Evolutionary conservation across 2,888 invertebrate species (phyloP).

Genomic region (Amitus sp.): DNA sequence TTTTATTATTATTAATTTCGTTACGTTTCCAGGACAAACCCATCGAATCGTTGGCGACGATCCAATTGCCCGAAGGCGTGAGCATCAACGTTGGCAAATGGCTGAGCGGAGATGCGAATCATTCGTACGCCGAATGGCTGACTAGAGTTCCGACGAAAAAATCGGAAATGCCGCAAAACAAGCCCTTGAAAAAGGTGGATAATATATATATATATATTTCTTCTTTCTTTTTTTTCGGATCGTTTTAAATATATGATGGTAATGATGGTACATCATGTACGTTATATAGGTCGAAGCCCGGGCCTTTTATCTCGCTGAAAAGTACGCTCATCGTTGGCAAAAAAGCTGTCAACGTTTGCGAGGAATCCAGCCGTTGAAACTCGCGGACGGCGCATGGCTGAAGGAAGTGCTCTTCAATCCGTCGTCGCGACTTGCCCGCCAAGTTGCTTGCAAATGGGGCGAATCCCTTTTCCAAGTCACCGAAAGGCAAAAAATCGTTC

Average conservation of each 20-base stretch:
- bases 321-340: slow-evolving; percentile 79
- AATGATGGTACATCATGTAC: too few species aligned
- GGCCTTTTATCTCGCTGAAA: slow-evolving; percentile 75
- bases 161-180: slow-evolving; percentile 51
- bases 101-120: slow-evolving; percentile 76
- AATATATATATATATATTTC: too few species aligned
- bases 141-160: slow-evolving; percentile 70
- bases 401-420: slow-evolving; percentile 93
- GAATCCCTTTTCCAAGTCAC: slow-evolving; percentile 81
- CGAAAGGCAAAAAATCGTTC: slow-evolving; percentile 77
- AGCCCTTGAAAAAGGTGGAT: slow-evolving; percentile 54
- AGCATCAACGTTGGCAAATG: slow-evolving; percentile 80
- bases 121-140: slow-evolving; percentile 80
- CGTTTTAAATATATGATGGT: too few species aligned
- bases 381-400: slow-evolving; percentile 84
- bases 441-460: slow-evolving; percentile 89
- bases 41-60: slow-evolving; percentile 68
- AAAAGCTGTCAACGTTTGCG: slow-evolving; percentile 63
- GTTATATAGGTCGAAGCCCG: slow-evolving; percentile 54
- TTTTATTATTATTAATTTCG: too few species aligned
- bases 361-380: slow-evolving; percentile 70
- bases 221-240: too few species aligned
- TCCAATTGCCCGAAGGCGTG: slow-evolving; percentile 70
- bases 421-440: slow-evolving; percentile 87
- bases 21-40: slow-evolving; percentile 65